Evolutionary conservation across 2,888 invertebrate genomes (phyloP), one percentile per base, ranked within the genome.

Genomic region (Drosophila paranaensis): DNA sequence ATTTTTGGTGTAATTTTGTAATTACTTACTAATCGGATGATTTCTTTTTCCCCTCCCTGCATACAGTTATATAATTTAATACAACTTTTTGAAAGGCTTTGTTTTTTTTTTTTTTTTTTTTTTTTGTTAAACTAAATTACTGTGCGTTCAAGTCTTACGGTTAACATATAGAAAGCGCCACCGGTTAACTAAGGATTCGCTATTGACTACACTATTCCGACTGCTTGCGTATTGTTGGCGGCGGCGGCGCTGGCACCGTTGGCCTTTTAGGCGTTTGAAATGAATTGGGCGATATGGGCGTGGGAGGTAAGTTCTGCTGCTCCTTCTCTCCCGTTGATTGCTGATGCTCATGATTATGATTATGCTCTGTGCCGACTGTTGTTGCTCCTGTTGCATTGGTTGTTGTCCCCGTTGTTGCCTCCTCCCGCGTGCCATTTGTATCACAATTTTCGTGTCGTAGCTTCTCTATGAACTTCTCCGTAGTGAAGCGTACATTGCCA

Each of bases 221-320:
- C 61, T 76, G 84, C 67, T 91, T 91, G 65, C 91, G 91, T 64
- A 81, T 76, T 68, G 83, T 84, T 20, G 91, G 91, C 27, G 91
- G 91, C 20, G 91, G 91, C 35, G 91, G 91, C 74, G 91, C 91
- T 72, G 91, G 91, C 74, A 91, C 92, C 56, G 91, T 91, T 60
- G 92, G 92, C 75, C 91, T 81, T 73, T 91, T 91, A 40, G 92
- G 91, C 74, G 90, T 90, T 51, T 91, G 79, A 75, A 90, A 83
- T 74, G 90, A 89, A 69, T 82, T 89, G 35, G 91, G 91, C 45
- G 91, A 92, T 60, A 90, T 81, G 51, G 91, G 91, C 20, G 92
- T 89, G 58, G 91, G 90, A 6, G 92, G 90, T 25, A 63, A 61
- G 64, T 40, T 54, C 53, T 60, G 67, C 50, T 68, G 81, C n/a